phyloP scores from a whole-genome alignment of 2,797 vertebrate species.

The Trachurus trachurus region DNA sequence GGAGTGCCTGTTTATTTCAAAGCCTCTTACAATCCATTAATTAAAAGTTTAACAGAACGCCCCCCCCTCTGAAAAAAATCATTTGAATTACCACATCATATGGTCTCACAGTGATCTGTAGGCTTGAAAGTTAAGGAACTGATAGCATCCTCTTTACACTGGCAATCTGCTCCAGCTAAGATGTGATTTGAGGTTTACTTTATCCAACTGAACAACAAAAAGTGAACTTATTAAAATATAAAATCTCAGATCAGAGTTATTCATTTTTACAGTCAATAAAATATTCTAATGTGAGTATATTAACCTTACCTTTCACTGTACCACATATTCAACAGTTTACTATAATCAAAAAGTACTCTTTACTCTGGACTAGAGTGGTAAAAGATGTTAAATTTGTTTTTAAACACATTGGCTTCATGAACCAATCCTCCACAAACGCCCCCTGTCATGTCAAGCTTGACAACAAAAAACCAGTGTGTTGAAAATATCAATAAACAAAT shows the following conservation, averaged over 20 bases:
- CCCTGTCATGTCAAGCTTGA: neutral
- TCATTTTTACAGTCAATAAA: neutral
- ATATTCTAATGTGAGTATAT: neutral
- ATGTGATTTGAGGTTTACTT: neutral
- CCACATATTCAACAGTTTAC: neutral
- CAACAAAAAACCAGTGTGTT: neutral
- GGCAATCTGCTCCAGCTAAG: neutral
- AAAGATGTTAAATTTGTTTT: neutral
- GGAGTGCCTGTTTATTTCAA: neutral
- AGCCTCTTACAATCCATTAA: neutral
- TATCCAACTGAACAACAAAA: neutral
- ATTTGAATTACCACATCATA: neutral
- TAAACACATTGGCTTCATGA: neutral
- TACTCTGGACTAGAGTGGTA: neutral
- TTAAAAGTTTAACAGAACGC: neutral
- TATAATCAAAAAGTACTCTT: neutral
- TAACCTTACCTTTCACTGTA: neutral
- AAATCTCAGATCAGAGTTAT: neutral
- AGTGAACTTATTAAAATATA: neutral
- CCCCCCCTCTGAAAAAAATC: neutral
- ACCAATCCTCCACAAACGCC: neutral
- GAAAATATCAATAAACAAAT: slow-evolving; percentile 34
- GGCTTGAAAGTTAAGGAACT: neutral
- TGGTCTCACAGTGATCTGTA: neutral
- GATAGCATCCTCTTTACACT: neutral